Conservation (phyloP, 2,888 invertebrate genomes). For the Epinotia bilunana region DNA sequence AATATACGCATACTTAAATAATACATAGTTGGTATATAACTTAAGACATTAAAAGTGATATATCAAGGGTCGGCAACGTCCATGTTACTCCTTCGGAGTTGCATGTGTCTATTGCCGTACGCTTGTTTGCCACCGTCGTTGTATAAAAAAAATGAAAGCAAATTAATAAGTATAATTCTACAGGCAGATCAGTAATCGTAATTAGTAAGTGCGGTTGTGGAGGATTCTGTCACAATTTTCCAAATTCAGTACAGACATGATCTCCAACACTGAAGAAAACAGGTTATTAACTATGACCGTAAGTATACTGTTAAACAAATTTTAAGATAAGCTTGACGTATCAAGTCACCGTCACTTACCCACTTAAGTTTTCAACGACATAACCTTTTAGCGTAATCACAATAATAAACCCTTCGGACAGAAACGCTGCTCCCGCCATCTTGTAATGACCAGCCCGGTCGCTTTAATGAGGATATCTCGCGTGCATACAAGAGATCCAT, state of each 20-base stretch:
- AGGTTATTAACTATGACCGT: neutral
- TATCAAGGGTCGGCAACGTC: too few species aligned
- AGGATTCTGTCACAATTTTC: neutral
- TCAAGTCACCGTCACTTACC: slow-evolving; percentile 8
- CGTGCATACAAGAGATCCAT: slow-evolving; percentile 10
- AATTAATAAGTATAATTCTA: too few species aligned
- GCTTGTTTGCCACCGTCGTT: too few species aligned
- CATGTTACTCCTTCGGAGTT: too few species aligned
- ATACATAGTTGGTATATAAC: too few species aligned
- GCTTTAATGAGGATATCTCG: slow-evolving; percentile 26
- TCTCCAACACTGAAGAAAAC: neutral
- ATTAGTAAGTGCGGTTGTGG: neutral
- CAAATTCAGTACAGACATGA: neutral
- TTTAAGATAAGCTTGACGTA: slow-evolving; percentile 9
- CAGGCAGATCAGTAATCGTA: too few species aligned
- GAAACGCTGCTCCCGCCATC: slow-evolving; percentile 13
- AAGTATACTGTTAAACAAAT: slow-evolving; percentile 7
- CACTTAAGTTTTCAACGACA: slow-evolving; percentile 18
- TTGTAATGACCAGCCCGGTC: slow-evolving; percentile 9
- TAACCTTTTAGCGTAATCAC: slow-evolving; percentile 26
- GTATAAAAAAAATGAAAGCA: too few species aligned
- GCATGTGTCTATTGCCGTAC: too few species aligned
- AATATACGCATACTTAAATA: too few species aligned
- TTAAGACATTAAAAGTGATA: too few species aligned
- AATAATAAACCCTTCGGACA: slow-evolving; percentile 21